Conservation (phyloP, 1,140 invertebrate species). For the Papilio helenus region DNA sequence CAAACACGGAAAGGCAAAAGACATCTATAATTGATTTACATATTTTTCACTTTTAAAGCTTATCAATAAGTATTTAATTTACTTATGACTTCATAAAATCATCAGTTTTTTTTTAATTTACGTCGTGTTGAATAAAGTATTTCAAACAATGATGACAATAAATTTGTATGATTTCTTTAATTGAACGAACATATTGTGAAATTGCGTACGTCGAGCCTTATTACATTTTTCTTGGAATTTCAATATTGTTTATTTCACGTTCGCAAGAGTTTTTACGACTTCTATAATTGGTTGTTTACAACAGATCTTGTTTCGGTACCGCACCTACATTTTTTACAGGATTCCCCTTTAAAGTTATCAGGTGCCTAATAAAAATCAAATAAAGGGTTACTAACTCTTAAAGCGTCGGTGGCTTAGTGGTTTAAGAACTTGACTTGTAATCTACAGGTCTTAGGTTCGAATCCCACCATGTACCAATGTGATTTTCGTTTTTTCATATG, state of each 20-base stretch:
- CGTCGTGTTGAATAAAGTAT: background rate
- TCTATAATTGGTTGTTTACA: constrained; percentile 15
- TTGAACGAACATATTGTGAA: constrained; percentile 7
- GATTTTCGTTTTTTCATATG: too few relatives aligned
- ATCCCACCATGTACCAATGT: too few relatives aligned
- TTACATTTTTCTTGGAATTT: background rate
- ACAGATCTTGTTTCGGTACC: background rate
- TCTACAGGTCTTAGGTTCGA: too few relatives aligned
- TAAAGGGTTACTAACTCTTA: too few relatives aligned
- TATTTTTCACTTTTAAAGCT: too few relatives aligned
- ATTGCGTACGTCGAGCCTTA: background rate
- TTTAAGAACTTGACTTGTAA: too few relatives aligned
- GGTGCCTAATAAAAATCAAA: background rate
- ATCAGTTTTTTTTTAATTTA: too few relatives aligned
- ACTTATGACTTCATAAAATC: too few relatives aligned
- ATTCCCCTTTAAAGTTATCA: background rate
- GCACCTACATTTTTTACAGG: background rate
- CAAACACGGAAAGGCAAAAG: too few relatives aligned
- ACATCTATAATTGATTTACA: too few relatives aligned
- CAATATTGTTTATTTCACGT: constrained; percentile 4
- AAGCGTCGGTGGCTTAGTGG: too few relatives aligned
- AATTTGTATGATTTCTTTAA: constrained; percentile 30
- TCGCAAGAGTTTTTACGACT: background rate
- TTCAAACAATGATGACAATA: background rate
- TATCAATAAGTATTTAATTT: too few relatives aligned